Conservation (phyloP, 2,797 vertebrate genomes). For the Sarcoramphus papa region DNA sequence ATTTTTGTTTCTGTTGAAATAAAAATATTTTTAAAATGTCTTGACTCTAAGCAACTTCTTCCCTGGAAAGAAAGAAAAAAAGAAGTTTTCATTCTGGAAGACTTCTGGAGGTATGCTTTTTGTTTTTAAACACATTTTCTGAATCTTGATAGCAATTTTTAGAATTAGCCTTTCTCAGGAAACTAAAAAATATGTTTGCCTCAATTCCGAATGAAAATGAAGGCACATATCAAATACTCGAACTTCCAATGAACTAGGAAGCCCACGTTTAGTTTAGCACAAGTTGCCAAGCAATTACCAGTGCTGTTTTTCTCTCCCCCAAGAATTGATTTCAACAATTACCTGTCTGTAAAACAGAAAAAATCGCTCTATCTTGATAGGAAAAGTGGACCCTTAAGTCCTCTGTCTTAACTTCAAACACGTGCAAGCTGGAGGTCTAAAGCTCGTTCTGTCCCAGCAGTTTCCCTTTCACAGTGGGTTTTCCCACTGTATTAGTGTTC, state of each 20-base stretch:
- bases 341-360: background rate
- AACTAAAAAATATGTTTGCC: background rate
- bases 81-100: background rate
- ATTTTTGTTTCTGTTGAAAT: background rate
- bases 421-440: rapidly evolving
- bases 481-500: background rate
- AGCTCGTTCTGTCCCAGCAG: background rate
- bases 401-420: background rate
- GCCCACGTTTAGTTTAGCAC: background rate
- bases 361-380: background rate
- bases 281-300: background rate
- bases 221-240: background rate
- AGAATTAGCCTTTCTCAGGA: background rate
- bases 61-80: background rate
- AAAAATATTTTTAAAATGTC: background rate
- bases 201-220: background rate
- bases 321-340: background rate
- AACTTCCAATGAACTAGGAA: background rate
- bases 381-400: background rate
- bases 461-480: background rate
- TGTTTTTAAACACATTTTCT: background rate
- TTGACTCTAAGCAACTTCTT: background rate
- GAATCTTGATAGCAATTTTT: background rate
- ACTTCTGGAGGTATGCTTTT: background rate
- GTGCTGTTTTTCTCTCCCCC: background rate